Evolutionary conservation across 37 sponge, comb jelly and placozoan species (phyloP), one percentile per base, ranked within the genome.

Genomic region (Amphimedon queenslandica): DNA sequence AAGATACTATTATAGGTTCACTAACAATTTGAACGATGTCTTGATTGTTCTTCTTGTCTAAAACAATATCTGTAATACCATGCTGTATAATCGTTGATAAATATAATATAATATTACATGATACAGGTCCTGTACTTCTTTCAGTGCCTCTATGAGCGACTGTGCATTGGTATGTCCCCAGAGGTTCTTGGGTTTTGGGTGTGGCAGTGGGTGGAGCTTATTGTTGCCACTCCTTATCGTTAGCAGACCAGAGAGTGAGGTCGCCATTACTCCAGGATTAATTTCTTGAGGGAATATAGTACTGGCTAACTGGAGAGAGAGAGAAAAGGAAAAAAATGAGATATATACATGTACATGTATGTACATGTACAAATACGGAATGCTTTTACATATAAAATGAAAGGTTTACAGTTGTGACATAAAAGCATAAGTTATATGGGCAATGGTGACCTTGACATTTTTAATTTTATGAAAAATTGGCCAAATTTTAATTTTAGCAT

Each of bases 261-360:
- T 84, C 66, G 71, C 77, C 1, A 71, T 53, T 0, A 84, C 78
- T 31, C 78, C 84, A n/a, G 84, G 84, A 24, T 61, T 39, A 23
- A 84, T 47, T 66, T 84, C 84, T 72, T 84, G 84, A n/a, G 84
- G 84, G 18, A 65, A 77, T 11, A 84, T 71, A 2, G 53, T 73
- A 8, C 70, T 68, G 37, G 86, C 79, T 37, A 79, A 56, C 86
- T 85, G 56, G 2, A 64, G 37, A 27, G 30, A n/a, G 29, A 20
- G 66, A 28, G 51, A 27, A 66, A 16, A 25, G 20, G 35, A 28
- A 37, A 61, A 25, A 28, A 28, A n/a, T n/a, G 64, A 63, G 24
- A 63, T 20, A 47, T 13, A 18, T 47, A 18, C 53, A 47, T 47
- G 53, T 47, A 47, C 53, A 47, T 47, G 53, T 47, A 47, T 13